A percentile compares a stretch with the other conserved stretches of the same genome.
These are phyloP conservation scores for Vulpes lagopus DNA, from an alignment of 2,113 vertebrate genomes.

Conservation along the genomic window DNA sequence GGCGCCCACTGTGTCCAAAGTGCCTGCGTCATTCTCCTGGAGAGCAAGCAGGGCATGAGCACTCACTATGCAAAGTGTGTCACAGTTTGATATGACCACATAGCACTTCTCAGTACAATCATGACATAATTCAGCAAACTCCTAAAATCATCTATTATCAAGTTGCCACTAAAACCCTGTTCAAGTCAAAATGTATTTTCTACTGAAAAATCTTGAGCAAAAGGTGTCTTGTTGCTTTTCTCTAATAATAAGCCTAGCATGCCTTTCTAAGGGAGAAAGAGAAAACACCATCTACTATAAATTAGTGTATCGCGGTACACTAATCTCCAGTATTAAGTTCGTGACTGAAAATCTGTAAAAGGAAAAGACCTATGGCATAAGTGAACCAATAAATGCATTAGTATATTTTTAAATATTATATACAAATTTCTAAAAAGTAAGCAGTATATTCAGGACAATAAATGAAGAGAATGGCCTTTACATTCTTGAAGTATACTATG, in stretches of 20 bases:
- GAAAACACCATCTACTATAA: not conserved
- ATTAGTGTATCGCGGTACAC: not conserved
- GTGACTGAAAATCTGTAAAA: not conserved
- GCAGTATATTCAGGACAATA: not conserved
- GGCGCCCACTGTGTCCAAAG: constrained; percentile 97
- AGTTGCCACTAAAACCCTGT: not conserved
- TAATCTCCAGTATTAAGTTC: constrained; percentile 45
- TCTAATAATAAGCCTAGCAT: constrained; percentile 11
- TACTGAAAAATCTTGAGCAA: constrained; percentile 25
- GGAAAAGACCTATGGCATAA: not conserved
- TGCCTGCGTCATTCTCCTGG: constrained; percentile 94
- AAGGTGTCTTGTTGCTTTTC: not conserved
- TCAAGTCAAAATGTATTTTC: constrained; percentile 44
- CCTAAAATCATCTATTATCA: constrained; percentile 45
- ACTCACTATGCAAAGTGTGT: not conserved
- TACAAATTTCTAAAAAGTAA: not conserved
- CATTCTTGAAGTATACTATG: not conserved
- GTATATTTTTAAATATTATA: not conserved
- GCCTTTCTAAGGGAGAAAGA: not conserved
- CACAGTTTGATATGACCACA: not conserved
- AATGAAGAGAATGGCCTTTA: not conserved
- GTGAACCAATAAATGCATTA: not conserved
- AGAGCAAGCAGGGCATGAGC: constrained; percentile 22
- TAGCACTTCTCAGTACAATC: not conserved
- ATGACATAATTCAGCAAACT: not conserved